Evolutionary conservation across 2,797 vertebrate genomes (phyloP), one percentile per base, ranked within the genome.

Genomic region (Peromyscus attwateri): DNA sequence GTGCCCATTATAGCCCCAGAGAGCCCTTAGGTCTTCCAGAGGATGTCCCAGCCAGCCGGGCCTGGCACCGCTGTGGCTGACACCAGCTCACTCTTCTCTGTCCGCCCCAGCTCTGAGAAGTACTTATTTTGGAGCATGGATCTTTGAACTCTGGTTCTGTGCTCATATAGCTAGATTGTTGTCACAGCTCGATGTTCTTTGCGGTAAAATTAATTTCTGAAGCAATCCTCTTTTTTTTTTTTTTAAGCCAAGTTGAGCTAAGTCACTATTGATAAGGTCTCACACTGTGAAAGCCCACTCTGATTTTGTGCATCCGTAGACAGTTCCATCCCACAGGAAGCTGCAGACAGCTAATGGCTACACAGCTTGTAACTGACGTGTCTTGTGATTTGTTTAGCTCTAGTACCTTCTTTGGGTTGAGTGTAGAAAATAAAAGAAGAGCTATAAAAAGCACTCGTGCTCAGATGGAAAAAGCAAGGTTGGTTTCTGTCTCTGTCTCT

Each of bases 31-130:
- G 87, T 94, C 95, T 43, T 91, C 83, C 25, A 0, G 91, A 91
- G 97, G 82, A 46, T 25, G 94, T 80, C 79, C 89, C 96, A 71
- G 94, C 95, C 68, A 85, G 95, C 95, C 89, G 64, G 0, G 97
- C 97, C 97, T 97, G 96, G 97, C 90, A 97, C 96, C 66, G 19
- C 76, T 0, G 0, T 19, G n/a, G 31, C 95, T 60, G 81, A 93
- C 92, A 89, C 87, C 62, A 88, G 80, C 92, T 80, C 84, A 55
- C 73, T 76, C 73, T 92, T 49, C 94, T 93, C 93, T 87, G 27
- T 82, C 73, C 4, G 1, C 62, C 66, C 9, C 0, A 92, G 1
- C 23, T 97, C 88, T 93, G 75, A 89, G 96, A 97, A 87, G 40
- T 49, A 71, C 81, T 96, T 93, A 31, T 92, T 95, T 89, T 68